Conservation (phyloP, 2,797 vertebrate species). For the Mus caroli region DNA sequence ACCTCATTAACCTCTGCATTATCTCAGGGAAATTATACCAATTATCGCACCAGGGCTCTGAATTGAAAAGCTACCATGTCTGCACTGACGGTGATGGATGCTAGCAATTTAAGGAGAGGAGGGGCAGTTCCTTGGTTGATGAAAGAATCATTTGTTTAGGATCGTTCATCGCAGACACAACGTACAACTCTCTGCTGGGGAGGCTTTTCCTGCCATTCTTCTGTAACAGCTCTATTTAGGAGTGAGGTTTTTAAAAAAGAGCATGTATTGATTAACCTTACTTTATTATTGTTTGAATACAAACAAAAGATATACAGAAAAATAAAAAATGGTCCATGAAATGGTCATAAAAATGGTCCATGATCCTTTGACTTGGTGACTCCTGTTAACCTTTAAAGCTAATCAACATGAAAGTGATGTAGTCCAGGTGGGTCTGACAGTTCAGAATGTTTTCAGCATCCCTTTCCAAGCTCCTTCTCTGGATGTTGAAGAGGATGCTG, state of each 20-base stretch:
- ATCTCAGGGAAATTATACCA: constrained; percentile 73
- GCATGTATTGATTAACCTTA: constrained; percentile 44
- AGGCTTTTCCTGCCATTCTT: neutral
- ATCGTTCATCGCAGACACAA: neutral
- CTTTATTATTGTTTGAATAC: constrained; percentile 70
- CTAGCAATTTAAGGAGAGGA: constrained; percentile 70
- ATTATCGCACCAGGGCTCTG: constrained; percentile 64
- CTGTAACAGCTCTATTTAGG: neutral
- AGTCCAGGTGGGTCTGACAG: neutral
- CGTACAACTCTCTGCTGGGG: neutral
- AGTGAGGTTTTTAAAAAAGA: neutral
- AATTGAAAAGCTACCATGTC: constrained; percentile 63
- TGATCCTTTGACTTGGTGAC: neutral
- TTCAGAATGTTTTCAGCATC: neutral
- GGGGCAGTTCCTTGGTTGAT: constrained; percentile 9
- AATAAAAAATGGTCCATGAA: too few relatives aligned
- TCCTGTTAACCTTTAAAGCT: constrained; percentile 67
- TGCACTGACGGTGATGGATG: constrained; percentile 61
- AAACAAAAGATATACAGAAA: neutral
- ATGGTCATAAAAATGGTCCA: constrained; percentile 30
- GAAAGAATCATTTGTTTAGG: constrained; percentile 70
- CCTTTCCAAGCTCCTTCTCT: neutral
- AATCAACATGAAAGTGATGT: constrained; percentile 59
- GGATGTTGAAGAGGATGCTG: neutral
- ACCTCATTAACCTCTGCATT: constrained; percentile 68